Percentiles rank a stretch among this genome's conserved stretches.
phyloP scores from a whole-genome alignment of 1,140 invertebrate species.

The Trichoplusia ni region DNA sequence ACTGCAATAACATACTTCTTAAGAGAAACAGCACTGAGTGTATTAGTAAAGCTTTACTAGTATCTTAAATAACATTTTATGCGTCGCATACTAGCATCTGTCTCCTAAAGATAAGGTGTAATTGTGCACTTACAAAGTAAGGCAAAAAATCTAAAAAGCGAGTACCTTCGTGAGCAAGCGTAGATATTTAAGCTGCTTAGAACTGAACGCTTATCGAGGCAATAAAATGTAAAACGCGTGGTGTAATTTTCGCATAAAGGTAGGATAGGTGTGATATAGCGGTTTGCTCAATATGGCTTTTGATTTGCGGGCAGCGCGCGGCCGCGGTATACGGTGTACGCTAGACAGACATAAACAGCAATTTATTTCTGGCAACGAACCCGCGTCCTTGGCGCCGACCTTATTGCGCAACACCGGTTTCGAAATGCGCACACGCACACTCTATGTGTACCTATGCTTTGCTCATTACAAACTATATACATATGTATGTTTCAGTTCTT shows the following conservation, averaged over 20 bases:
- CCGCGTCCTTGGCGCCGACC: slow-evolving; percentile 78
- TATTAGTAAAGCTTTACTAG: too few species aligned
- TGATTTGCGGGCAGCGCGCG: neutral
- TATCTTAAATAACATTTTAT: too few species aligned
- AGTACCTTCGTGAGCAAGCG: too few species aligned
- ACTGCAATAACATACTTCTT: neutral
- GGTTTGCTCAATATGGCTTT: neutral
- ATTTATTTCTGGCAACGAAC: slow-evolving; percentile 79
- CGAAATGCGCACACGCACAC: slow-evolving; percentile 59
- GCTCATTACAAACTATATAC: slow-evolving; percentile 37
- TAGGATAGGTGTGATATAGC: too few species aligned
- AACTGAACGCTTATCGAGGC: too few species aligned
- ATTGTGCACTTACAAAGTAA: too few species aligned
- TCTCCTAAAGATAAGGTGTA: too few species aligned
- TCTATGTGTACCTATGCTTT: slow-evolving; percentile 53
- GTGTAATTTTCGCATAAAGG: too few species aligned
- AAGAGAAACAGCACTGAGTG: neutral
- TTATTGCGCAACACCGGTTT: slow-evolving; percentile 80
- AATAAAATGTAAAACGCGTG: too few species aligned
- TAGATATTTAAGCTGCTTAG: too few species aligned
- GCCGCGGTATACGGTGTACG: slow-evolving; percentile 44
- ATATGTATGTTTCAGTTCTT: neutral
- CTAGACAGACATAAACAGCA: slow-evolving; percentile 74
- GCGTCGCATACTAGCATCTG: too few species aligned
- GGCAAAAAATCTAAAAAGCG: too few species aligned